Evolutionary conservation across 2,113 vertebrate species (phyloP).

Genomic region (Seriola dumerili): DNA sequence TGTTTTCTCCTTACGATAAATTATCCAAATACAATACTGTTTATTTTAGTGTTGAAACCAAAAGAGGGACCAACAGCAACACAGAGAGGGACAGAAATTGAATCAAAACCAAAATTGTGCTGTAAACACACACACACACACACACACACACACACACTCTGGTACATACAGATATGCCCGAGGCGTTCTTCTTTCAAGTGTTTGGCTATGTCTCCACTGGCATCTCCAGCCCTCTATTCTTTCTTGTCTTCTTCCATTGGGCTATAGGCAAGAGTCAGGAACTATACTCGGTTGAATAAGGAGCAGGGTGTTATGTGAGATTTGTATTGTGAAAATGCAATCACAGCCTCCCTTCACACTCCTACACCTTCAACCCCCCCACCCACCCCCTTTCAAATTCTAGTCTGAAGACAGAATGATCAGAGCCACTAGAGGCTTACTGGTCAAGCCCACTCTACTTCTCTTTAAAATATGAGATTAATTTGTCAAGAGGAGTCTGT

Average conservation of each 20-base stretch:
- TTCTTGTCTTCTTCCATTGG: slow-evolving; percentile 62
- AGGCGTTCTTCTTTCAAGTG: slow-evolving; percentile 73
- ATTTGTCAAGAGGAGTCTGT: slow-evolving; percentile 70
- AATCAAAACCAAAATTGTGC: slow-evolving; percentile 60
- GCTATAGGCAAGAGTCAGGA: slow-evolving; percentile 68
- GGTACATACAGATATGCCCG: slow-evolving; percentile 47
- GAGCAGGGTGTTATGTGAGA: slow-evolving; percentile 53
- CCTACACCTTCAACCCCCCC: slow-evolving; percentile 15
- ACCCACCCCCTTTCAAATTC: slow-evolving; percentile 34
- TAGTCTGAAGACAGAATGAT: slow-evolving; percentile 64
- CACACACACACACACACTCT: slow-evolving; percentile 27
- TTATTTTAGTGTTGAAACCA: slow-evolving; percentile 46
- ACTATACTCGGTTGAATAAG: slow-evolving; percentile 59
- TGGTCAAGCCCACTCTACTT: slow-evolving; percentile 70
- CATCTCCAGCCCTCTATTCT: slow-evolving; percentile 63
- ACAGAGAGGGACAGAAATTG: slow-evolving; percentile 47
- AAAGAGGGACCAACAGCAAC: slow-evolving; percentile 30
- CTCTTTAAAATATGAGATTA: slow-evolving; percentile 75
- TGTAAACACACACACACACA: slow-evolving; percentile 5
- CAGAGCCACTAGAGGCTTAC: slow-evolving; percentile 55
- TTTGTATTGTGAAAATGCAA: slow-evolving; percentile 66
- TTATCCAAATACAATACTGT: slow-evolving; percentile 15
- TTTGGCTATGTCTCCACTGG: slow-evolving; percentile 68
- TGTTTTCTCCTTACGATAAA: neutral
- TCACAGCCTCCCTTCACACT: slow-evolving; percentile 52